Conservation (phyloP, 2,888 invertebrate species). For the Pyrochroa serraticornis region DNA sequence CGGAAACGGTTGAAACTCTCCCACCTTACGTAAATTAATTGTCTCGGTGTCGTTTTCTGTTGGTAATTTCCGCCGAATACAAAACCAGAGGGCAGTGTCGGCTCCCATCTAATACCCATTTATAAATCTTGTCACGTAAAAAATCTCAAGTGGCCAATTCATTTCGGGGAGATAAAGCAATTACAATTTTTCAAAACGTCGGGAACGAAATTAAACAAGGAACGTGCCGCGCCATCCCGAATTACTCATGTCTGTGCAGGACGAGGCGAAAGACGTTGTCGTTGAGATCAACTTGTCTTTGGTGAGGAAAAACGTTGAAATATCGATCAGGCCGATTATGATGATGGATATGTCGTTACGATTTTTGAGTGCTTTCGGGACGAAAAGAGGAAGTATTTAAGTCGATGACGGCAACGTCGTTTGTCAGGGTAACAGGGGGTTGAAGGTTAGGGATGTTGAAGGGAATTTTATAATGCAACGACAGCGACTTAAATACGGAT, state of each 20-base stretch:
- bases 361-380: too few species aligned
- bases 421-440: too few species aligned
- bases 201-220: constrained; percentile 51
- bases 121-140: constrained; percentile 53
- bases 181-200: constrained; percentile 59
- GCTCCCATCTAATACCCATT: constrained; percentile 25
- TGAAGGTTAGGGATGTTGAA: too few species aligned
- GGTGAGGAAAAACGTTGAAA: constrained; percentile 7
- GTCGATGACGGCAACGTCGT: too few species aligned
- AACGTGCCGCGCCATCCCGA: constrained; percentile 48
- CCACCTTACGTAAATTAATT: too few species aligned
- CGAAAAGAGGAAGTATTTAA: too few species aligned
- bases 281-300: constrained; percentile 19
- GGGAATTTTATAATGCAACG: too few species aligned
- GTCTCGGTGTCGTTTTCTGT: too few species aligned
- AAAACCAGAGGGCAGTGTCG: constrained; percentile 17
- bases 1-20: too few species aligned
- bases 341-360: background rate
- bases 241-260: constrained; percentile 36
- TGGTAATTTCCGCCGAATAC: background rate
- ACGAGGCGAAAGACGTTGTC: constrained; percentile 9
- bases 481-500: too few species aligned
- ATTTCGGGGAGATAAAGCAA: constrained; percentile 55
- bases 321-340: constrained; percentile 18
- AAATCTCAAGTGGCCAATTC: constrained; percentile 57